Evolutionary conservation across 2,888 invertebrate genomes (phyloP).

Genomic region (Chymomyza caudatula): DNA sequence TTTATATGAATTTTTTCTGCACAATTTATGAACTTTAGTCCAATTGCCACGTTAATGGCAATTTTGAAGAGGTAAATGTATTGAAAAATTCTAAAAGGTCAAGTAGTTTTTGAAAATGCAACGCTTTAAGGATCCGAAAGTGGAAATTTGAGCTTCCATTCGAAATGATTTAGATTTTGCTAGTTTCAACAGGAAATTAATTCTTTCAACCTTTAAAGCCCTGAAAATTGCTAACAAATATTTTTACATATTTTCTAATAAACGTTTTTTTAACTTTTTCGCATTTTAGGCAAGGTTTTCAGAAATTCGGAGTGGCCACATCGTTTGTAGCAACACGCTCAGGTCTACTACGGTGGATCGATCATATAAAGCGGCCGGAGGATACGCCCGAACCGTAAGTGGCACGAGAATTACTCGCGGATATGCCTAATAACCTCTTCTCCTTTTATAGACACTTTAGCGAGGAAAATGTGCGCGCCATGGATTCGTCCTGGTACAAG

Average conservation of each 20-base stretch:
- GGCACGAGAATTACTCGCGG: background rate
- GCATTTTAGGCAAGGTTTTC: constrained; percentile 87
- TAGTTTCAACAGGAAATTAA: background rate
- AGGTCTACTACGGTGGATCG: constrained; percentile 92
- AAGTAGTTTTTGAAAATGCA: constrained; percentile 46
- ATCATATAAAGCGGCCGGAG: constrained; percentile 81
- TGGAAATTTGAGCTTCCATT: constrained; percentile 1
- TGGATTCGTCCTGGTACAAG: constrained; percentile 94
- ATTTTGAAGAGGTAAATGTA: constrained; percentile 93
- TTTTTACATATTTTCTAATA: constrained; percentile 14
- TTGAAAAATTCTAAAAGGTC: constrained; percentile 36
- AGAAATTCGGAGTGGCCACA: constrained; percentile 90
- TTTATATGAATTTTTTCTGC: constrained; percentile 37
- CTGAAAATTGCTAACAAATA: background rate
- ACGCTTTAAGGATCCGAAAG: constrained; percentile 12
- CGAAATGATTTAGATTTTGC: constrained; percentile 8
- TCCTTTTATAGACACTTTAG: constrained; percentile 85
- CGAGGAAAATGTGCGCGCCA: constrained; percentile 87
- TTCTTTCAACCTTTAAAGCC: background rate
- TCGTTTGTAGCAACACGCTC: constrained; percentile 95
- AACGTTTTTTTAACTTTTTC: constrained; percentile 73
- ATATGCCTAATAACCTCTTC: background rate
- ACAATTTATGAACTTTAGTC: constrained; percentile 81
- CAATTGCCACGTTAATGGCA: constrained; percentile 97
- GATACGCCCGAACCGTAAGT: constrained; percentile 85